Percentiles rank a stretch among this genome's conserved stretches.
phyloP scores from a whole-genome alignment of 2,797 vertebrate species.

The Crenichthys baileyi region DNA sequence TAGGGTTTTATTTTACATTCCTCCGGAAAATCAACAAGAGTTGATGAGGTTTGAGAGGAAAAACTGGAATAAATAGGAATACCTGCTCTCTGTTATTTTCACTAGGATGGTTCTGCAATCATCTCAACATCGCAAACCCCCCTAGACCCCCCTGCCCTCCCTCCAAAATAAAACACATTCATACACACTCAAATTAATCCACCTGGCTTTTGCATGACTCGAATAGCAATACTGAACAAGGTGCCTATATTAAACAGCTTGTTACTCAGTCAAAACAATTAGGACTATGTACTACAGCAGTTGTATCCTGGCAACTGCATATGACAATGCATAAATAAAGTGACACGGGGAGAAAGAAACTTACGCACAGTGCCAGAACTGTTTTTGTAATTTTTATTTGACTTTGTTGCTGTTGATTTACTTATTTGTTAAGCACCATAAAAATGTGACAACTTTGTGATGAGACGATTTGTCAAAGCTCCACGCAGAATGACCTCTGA shows the following conservation, averaged over 20 bases:
- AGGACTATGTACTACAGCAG: conserved; percentile 72
- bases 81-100: background rate
- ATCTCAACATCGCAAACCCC: background rate
- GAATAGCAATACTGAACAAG: conserved; percentile 76
- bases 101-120: background rate
- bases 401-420: conserved; percentile 48
- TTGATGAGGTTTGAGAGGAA: background rate
- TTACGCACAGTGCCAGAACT: conserved; percentile 42
- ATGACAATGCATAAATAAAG: conserved; percentile 56
- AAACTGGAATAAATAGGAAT: background rate
- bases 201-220: conserved; percentile 74
- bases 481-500: conserved; percentile 44
- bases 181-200: conserved; percentile 46
- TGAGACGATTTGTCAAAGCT: conserved; percentile 50
- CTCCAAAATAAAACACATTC: background rate
- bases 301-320: conserved; percentile 81
- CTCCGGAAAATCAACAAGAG: background rate
- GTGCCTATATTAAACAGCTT: conserved; percentile 79
- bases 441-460: conserved; percentile 20
- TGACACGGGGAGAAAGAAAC: conserved; percentile 44
- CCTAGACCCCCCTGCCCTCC: background rate
- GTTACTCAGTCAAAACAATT: conserved; percentile 83
- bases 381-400: conserved; percentile 52
- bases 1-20: background rate
- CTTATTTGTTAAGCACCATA: conserved; percentile 32